Percentiles rank a stretch among this genome's conserved stretches.
Conservation (phyloP, 2,888 invertebrate species). For the Megalurothrips usitatus region DNA sequence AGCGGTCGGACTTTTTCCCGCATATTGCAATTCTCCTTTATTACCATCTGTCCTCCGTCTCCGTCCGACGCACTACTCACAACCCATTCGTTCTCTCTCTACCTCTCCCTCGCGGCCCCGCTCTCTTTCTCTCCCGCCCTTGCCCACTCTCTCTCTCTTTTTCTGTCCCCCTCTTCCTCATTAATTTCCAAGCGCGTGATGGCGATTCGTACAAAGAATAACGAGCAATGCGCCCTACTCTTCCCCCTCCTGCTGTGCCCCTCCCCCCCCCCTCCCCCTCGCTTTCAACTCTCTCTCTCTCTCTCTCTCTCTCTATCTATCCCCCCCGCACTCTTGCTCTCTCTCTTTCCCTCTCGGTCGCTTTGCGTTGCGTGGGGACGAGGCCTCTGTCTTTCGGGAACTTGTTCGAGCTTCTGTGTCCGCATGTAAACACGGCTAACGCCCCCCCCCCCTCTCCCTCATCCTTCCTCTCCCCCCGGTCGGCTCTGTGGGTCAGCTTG, state of each 20-base stretch:
- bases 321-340: neutral
- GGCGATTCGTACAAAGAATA: conserved; percentile 2
- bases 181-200: neutral
- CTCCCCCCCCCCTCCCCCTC: neutral
- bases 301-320: neutral
- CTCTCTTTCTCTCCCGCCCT: neutral
- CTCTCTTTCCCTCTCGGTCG: neutral
- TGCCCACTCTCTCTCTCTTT: neutral
- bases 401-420: neutral
- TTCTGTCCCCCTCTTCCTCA: neutral
- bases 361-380: too few relatives aligned
- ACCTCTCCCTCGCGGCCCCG: too few relatives aligned
- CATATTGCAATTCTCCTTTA: too few relatives aligned
- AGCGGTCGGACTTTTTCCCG: too few relatives aligned
- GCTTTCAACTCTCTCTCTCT: neutral
- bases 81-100: neutral
- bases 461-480: too few relatives aligned
- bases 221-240: neutral
- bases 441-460: too few relatives aligned
- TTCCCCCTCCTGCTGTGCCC: neutral
- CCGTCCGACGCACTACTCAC: too few relatives aligned
- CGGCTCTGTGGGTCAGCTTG: too few relatives aligned
- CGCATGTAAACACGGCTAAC: neutral
- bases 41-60: too few relatives aligned
- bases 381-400: neutral